Conservation (phyloP, 2,888 invertebrate species). For the Heliconius erato region DNA sequence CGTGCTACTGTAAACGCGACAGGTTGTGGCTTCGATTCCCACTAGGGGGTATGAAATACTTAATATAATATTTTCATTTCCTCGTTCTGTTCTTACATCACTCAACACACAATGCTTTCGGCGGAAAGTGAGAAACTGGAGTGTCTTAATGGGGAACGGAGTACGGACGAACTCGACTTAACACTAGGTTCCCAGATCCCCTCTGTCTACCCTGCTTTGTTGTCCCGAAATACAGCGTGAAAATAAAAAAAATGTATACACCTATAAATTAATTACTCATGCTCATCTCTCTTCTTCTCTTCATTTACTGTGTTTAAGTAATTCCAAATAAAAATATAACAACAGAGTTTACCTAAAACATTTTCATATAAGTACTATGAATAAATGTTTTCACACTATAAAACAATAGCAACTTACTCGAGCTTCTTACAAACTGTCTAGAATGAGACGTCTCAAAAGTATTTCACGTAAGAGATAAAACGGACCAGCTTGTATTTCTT, state of each 20-base stretch:
- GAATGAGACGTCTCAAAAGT: background rate
- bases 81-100: background rate
- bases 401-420: background rate
- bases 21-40: no score
- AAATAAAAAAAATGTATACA: no score
- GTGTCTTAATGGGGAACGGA: background rate
- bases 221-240: no score
- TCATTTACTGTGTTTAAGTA: background rate
- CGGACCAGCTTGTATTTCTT: background rate
- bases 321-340: background rate
- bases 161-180: background rate
- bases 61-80: no score
- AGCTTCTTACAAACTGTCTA: background rate
- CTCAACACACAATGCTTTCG: background rate
- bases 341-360: background rate
- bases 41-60: no score
- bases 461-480: conserved; percentile 3
- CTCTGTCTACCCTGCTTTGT: background rate
- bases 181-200: background rate
- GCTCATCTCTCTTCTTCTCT: background rate
- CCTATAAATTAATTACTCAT: background rate
- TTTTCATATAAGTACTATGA: background rate
- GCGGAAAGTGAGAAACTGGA: background rate
- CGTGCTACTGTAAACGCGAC: no score
- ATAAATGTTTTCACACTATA: background rate